Conservation (phyloP, 2,113 vertebrate genomes). For the Otolemur garnettii region DNA sequence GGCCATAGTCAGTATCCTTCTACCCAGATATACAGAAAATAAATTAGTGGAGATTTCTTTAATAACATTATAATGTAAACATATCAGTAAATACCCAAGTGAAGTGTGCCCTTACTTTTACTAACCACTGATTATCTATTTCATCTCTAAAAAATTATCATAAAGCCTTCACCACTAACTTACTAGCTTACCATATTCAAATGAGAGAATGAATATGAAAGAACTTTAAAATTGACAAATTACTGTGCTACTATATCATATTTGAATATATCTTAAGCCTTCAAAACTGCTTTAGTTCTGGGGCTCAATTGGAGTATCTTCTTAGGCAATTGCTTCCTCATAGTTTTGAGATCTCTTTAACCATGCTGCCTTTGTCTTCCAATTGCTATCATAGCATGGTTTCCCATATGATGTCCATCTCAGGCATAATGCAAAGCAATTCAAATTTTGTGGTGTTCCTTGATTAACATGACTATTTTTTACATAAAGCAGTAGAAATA, state of each 20-base stretch:
- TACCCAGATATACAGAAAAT: neutral
- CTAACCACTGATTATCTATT: slow-evolving; percentile 18
- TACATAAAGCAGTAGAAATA: slow-evolving; percentile 48
- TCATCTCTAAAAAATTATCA: slow-evolving; percentile 38
- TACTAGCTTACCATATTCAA: slow-evolving; percentile 39
- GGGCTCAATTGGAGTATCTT: slow-evolving; percentile 22
- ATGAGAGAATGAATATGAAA: slow-evolving; percentile 32
- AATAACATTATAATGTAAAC: slow-evolving; percentile 34
- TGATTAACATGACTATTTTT: slow-evolving; percentile 37
- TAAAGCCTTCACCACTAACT: slow-evolving; percentile 30
- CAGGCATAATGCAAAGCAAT: slow-evolving; percentile 20
- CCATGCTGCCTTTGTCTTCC: neutral
- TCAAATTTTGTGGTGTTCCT: slow-evolving; percentile 37
- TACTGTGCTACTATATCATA: slow-evolving; percentile 1
- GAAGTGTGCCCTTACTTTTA: slow-evolving; percentile 20
- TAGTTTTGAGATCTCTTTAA: slow-evolving; percentile 44
- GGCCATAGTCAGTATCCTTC: slow-evolving; percentile 1
- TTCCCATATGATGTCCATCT: slow-evolving; percentile 32
- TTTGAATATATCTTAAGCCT: neutral
- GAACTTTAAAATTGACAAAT: slow-evolving; percentile 16
- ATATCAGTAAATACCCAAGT: slow-evolving; percentile 37
- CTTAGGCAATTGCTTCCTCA: slow-evolving; percentile 20
- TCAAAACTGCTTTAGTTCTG: slow-evolving; percentile 37
- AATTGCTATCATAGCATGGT: slow-evolving; percentile 7
- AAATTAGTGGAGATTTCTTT: slow-evolving; percentile 14